A percentile compares a stretch with the other conserved stretches of the same genome.
Evolutionary conservation across 2,113 vertebrate genomes (phyloP).

Genomic region (Mystacornis crossleyi): DNA sequence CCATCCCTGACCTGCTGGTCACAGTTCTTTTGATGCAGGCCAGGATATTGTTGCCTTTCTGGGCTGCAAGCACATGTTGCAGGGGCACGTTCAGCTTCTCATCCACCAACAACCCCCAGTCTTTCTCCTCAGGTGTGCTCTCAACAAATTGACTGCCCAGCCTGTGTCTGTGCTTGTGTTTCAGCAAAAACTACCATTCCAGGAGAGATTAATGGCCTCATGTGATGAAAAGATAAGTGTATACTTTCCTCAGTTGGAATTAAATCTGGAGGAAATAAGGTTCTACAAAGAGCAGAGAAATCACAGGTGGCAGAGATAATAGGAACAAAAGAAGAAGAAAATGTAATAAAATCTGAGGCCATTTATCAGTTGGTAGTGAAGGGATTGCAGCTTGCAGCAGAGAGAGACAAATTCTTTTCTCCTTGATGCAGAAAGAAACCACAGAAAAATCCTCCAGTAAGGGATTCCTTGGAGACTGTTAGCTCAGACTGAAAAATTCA

Average conservation of each 20-base stretch:
- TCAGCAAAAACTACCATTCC: neutral
- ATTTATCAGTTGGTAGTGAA: slow-evolving; percentile 5
- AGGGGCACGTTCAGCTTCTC: neutral
- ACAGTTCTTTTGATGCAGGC: neutral
- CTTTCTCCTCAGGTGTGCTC: neutral
- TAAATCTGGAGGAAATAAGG: slow-evolving; percentile 19
- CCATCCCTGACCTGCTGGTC: neutral
- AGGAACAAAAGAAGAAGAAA: slow-evolving; percentile 32
- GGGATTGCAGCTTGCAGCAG: neutral
- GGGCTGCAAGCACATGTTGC: neutral
- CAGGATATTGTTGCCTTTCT: neutral
- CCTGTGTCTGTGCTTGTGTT: neutral
- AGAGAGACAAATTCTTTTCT: neutral
- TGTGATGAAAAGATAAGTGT: neutral
- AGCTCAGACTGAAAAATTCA: neutral
- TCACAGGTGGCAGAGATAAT: neutral
- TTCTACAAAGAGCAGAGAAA: neutral
- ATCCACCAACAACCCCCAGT: accelerated
- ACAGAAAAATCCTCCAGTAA: neutral
- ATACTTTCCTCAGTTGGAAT: neutral
- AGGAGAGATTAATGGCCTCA: neutral
- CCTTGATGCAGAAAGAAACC: neutral
- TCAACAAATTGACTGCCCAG: neutral
- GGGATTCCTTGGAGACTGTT: neutral
- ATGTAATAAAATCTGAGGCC: neutral